These are phyloP conservation scores for Hoplodrina blanda DNA, from an alignment of 2,888 invertebrate species.

Conservation along the genomic window DNA sequence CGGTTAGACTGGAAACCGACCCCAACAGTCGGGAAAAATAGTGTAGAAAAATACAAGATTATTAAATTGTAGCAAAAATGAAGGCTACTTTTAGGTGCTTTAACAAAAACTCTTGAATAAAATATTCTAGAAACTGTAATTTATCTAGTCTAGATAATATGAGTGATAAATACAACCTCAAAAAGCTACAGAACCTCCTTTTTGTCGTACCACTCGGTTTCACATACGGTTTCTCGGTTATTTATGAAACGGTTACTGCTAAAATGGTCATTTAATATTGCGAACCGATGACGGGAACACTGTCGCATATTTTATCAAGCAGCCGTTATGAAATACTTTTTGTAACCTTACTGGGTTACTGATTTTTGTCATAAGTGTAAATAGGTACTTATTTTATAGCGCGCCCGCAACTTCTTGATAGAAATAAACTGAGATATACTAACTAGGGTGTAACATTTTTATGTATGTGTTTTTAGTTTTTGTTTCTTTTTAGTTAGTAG, in stretches of 20 bases:
- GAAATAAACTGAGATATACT: background rate
- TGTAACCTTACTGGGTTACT: conserved; percentile 24
- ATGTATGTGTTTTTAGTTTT: too few relatives aligned
- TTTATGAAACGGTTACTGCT: conserved; percentile 57
- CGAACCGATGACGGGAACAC: conserved; percentile 50
- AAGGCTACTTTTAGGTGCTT: background rate
- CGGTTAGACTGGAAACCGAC: too few relatives aligned
- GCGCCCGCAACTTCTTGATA: background rate
- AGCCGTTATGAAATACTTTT: conserved; percentile 45
- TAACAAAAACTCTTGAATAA: background rate
- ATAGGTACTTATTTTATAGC: background rate
- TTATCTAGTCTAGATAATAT: background rate
- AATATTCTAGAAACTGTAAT: background rate
- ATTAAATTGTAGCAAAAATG: too few relatives aligned
- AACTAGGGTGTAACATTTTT: too few relatives aligned
- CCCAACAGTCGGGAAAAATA: too few relatives aligned
- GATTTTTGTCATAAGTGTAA: conserved; percentile 19
- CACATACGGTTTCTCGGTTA: conserved; percentile 14
- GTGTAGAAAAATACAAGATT: too few relatives aligned
- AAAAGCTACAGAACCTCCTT: conserved; percentile 39
- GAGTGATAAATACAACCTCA: background rate
- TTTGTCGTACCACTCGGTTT: background rate
- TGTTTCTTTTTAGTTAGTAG: too few relatives aligned
- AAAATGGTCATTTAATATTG: conserved; percentile 62
- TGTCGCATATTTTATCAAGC: conserved; percentile 50